Evolutionary conservation across 2,888 invertebrate species (phyloP).

Genomic region (Yponomeuta cagnagella): DNA sequence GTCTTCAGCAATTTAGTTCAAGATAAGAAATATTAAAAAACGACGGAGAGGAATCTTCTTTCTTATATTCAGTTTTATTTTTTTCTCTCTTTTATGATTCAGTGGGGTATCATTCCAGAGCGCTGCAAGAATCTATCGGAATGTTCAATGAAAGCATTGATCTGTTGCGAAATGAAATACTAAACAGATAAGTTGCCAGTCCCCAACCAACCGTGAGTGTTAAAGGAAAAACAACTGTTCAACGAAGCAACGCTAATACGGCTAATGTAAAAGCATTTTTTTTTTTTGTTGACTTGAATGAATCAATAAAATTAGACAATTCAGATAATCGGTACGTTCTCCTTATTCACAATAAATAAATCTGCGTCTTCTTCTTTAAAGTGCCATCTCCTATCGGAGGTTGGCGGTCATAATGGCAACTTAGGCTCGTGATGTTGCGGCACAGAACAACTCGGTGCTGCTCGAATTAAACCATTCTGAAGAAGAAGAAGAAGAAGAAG

Average conservation of each 20-base stretch:
- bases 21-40: neutral
- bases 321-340: too few species aligned
- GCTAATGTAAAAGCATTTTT: too few species aligned
- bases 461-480: too few species aligned
- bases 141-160: neutral
- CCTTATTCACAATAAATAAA: too few species aligned
- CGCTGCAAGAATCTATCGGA: neutral
- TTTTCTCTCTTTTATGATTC: neutral
- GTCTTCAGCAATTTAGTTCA: neutral
- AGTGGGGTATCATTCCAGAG: neutral
- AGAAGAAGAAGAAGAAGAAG: too few species aligned
- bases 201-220: neutral
- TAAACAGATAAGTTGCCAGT: neutral
- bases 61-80: neutral
- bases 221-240: neutral
- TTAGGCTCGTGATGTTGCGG: too few species aligned
- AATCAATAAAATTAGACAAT: too few species aligned
- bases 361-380: too few species aligned
- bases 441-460: too few species aligned
- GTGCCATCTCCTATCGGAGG: too few species aligned
- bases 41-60: neutral
- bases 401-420: too few species aligned
- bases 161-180: neutral
- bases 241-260: neutral
- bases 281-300: too few species aligned